These are phyloP conservation scores for Carterocephalus palaemon DNA, from an alignment of 2,888 invertebrate species.

Conservation along the genomic window DNA sequence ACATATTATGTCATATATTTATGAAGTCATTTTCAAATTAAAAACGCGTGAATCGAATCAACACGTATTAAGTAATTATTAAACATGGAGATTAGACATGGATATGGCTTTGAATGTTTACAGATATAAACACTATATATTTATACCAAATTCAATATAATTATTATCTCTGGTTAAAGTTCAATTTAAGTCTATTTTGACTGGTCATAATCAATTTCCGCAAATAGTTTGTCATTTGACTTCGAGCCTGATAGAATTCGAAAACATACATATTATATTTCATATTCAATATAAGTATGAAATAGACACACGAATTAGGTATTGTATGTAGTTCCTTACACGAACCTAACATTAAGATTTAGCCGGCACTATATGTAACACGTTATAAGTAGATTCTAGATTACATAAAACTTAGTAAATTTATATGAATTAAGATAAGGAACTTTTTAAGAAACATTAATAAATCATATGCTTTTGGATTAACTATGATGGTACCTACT, in stretches of 20 bases:
- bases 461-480: constrained; percentile 8
- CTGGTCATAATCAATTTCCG: too few relatives aligned
- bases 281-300: constrained; percentile 28
- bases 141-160: constrained; percentile 16
- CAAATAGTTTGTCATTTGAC: constrained; percentile 4
- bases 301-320: constrained; percentile 12
- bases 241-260: not conserved
- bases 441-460: constrained; percentile 3
- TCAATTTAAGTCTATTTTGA: constrained; percentile 8
- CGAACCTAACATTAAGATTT: constrained; percentile 54
- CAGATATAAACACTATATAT: constrained; percentile 22
- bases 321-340: constrained; percentile 56
- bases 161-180: too few relatives aligned
- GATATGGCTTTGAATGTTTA: constrained; percentile 18
- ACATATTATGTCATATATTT: constrained; percentile 11
- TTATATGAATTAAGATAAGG: constrained; percentile 7
- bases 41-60: constrained; percentile 6
- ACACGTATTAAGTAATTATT: constrained; percentile 2
- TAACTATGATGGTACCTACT: not conserved
- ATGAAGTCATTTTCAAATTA: constrained; percentile 20
- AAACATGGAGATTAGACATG: constrained; percentile 4
- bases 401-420: constrained; percentile 8
- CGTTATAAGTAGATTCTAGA: constrained; percentile 43
- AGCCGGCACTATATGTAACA: constrained; percentile 65
- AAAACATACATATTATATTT: constrained; percentile 24